Percentiles rank a stretch among this genome's conserved stretches.
These are phyloP conservation scores for Arbacia lixula DNA, from an alignment of 53 echinoderm and acorn worm genomes.

Conservation along the genomic window DNA sequence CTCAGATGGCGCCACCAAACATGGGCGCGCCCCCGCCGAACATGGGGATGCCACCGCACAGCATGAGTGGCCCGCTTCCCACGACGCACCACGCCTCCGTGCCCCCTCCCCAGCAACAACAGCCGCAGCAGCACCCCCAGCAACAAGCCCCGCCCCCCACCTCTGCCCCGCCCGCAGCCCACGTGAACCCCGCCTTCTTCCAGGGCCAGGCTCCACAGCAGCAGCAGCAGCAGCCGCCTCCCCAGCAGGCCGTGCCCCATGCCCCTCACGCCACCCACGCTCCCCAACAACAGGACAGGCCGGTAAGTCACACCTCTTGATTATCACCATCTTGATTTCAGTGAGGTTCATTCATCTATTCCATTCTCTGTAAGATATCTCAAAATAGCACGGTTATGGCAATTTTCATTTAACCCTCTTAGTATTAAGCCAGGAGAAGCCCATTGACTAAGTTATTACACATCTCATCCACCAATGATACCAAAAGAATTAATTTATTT, in stretches of 20 bases:
- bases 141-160: conserved; percentile 59
- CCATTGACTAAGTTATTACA: no score
- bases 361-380: no score
- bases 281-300: no score
- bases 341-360: no score
- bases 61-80: conserved; percentile 13
- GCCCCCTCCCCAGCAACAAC: conserved; percentile 16
- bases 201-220: conserved; percentile 69
- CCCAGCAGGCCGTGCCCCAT: no score
- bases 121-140: conserved; percentile 68
- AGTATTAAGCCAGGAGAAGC: no score
- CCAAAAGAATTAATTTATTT: no score
- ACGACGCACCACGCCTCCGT: background rate
- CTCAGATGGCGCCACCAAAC: conserved; percentile 44
- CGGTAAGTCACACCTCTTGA: conserved; percentile 61
- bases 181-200: conserved; percentile 95
- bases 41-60: background rate
- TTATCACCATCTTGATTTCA: no score
- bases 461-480: no score
- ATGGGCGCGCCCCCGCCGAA: conserved; percentile 35
- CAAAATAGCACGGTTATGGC: no score
- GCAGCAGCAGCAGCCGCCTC: conserved; percentile 51
- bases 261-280: no score
- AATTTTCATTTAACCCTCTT: no score
- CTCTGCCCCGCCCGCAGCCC: conserved; percentile 73